A percentile compares a stretch with the other conserved stretches of the same genome.
Evolutionary conservation across 2,888 invertebrate genomes (phyloP).

Genomic region (Trichacis sp.): DNA sequence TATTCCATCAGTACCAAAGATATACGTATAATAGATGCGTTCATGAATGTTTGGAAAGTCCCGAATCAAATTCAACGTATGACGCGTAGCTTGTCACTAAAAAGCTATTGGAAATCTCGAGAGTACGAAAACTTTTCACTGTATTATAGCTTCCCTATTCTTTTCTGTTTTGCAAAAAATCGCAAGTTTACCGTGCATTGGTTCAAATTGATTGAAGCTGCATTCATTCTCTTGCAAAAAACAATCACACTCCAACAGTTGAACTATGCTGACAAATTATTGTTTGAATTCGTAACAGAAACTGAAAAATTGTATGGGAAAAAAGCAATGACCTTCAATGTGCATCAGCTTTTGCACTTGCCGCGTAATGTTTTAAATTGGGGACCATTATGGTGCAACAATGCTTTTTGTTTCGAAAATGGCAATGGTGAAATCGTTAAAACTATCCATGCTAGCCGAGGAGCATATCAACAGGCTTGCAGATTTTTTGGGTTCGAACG

Average conservation of each 20-base stretch:
- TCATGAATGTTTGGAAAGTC: no score
- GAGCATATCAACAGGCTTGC: conserved; percentile 20
- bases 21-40: no score
- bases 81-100: no score
- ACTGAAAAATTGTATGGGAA: conserved; percentile 22
- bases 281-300: conserved; percentile 15
- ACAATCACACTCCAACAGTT: conserved; percentile 15
- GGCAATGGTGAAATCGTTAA: no score
- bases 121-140: conserved; percentile 25
- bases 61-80: no score
- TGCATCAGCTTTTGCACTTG: conserved; percentile 32
- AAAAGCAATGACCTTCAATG: no score
- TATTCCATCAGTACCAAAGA: no score
- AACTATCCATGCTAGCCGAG: conserved; percentile 17
- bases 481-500: conserved; percentile 6
- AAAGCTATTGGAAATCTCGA: conserved; percentile 18
- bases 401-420: no score
- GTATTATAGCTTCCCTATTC: conserved; percentile 19
- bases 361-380: conserved; percentile 27
- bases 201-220: conserved; percentile 12
- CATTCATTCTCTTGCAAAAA: conserved; percentile 11
- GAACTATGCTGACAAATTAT: conserved; percentile 11
- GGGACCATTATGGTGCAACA: conserved; percentile 32
- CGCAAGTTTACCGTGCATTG: conserved; percentile 19
- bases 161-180: background rate